Conservation (phyloP, 2,113 vertebrate genomes). For the Malaclemys terrapin region DNA sequence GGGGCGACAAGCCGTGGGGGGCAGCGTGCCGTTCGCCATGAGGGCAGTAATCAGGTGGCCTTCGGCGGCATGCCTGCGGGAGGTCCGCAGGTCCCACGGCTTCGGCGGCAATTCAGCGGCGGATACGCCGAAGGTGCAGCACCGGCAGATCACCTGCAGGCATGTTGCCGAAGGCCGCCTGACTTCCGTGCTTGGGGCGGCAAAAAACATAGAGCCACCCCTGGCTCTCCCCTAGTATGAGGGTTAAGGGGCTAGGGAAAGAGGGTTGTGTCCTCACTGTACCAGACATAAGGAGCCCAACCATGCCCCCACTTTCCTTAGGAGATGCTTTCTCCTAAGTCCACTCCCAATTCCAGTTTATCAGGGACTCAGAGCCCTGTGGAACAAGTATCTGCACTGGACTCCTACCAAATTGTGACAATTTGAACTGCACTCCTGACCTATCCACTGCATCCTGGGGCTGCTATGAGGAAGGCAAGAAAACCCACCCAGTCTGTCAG, state of each 20-base stretch:
- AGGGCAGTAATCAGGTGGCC: too few species aligned
- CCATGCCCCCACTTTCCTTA: not conserved
- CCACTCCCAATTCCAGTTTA: not conserved
- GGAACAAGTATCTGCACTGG: not conserved
- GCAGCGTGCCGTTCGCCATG: too few species aligned
- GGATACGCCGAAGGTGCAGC: too few species aligned
- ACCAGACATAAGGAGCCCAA: not conserved
- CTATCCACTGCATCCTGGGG: not conserved
- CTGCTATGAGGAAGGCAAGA: not conserved
- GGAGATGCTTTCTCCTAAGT: not conserved
- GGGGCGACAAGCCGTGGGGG: too few species aligned
- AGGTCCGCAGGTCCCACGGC: too few species aligned
- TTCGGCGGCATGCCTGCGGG: too few species aligned
- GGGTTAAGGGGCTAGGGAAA: not conserved
- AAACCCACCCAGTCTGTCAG: not conserved
- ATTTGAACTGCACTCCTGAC: not conserved
- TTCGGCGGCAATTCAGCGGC: too few species aligned
- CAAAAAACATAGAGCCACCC: too few species aligned
- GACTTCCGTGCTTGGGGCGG: too few species aligned
- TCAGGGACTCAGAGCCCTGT: not conserved
- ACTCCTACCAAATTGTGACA: not conserved
- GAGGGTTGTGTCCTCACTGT: fast-evolving
- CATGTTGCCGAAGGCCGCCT: too few species aligned
- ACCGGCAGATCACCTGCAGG: too few species aligned
- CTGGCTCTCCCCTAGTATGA: not conserved